Evolutionary conservation across 1,140 invertebrate genomes (phyloP), one percentile per base, ranked within the genome.

Genomic region (Caenorhabditis tropicalis): DNA sequence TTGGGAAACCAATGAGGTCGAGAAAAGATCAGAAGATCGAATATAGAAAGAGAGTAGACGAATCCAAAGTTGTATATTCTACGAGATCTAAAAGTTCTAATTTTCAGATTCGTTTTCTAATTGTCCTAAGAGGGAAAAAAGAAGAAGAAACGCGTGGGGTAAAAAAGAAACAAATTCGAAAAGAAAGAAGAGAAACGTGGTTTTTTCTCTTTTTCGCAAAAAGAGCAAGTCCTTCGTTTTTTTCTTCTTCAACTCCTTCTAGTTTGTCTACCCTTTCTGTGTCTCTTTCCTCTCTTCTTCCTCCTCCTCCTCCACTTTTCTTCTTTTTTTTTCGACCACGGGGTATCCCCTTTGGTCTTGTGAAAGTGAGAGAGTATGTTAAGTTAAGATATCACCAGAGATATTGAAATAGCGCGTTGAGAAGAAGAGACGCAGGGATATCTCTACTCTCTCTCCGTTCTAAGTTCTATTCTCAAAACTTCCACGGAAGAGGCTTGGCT

Each of bases 261-360:
- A 49, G 46, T 81, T 51, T 49, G 46, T 39, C 46, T 53, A 51
- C 1, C 49, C 19, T 33, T 53, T 51, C 81, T 82, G 36, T 29
- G 29, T 27, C 36, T 60, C 81, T 60, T 39, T n/a, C 7, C 53
- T 43, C 29, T 56, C 36, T 43, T 43, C 39, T 33, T 27, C 29
- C 9, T 21, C 53, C 31, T 39, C 29, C 79, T 49, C 46, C 79
- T 19, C 12, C n/a, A n/a, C n/a, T n/a, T n/a, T 31, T 80, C 27
- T 56, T 24, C 29, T 56, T 43, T 43, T 43, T 29, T 65, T 43
- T 39, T 43, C 65, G 65, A 74, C 65, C 65, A 74, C 65, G 65
- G 65, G 65, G 65, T 74, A 46, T 74, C 65, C 65, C 65, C 65
- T 4, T 43, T 9, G 65, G 65, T 74, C 65, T 74, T 74, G 65